These are phyloP conservation scores for Zaprionus africanus DNA, from an alignment of 1,140 invertebrate species.

Conservation along the genomic window DNA sequence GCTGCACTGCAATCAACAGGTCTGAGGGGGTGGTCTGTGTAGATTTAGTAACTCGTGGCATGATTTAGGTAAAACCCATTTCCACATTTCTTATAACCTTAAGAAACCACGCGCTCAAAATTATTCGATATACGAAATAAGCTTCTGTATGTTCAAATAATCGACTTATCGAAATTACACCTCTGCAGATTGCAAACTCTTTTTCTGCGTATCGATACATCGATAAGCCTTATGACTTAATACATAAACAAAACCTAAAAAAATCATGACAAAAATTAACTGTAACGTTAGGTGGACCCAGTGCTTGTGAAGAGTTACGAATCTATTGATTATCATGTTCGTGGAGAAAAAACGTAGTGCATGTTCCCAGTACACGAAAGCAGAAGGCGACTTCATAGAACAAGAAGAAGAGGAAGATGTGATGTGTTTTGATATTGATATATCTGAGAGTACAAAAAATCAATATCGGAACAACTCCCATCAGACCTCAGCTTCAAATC, in stretches of 20 bases:
- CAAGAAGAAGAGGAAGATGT: conserved; percentile 20
- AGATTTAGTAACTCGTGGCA: not conserved
- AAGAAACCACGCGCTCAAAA: not conserved
- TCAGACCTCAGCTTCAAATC: not conserved
- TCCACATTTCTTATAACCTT: not conserved
- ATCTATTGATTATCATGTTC: not conserved
- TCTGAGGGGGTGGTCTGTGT: conserved; percentile 10
- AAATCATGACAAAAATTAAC: conserved; percentile 13
- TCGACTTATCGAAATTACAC: not conserved
- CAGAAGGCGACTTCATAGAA: not conserved
- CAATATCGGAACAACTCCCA: conserved; percentile 15
- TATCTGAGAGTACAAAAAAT: conserved; percentile 30
- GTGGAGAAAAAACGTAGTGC: conserved; percentile 39
- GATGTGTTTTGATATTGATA: conserved; percentile 58
- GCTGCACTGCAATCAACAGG: not conserved
- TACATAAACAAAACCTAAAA: too few relatives aligned
- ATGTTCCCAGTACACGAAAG: conserved; percentile 10
- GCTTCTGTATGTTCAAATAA: not conserved
- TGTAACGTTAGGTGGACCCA: not conserved
- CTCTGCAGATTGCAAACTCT: not conserved
- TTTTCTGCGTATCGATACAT: not conserved
- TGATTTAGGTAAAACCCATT: not conserved
- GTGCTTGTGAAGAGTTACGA: not conserved
- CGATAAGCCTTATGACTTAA: conserved; percentile 1
- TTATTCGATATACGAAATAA: not conserved